These are phyloP conservation scores for Nomia melanderi DNA, from an alignment of 1,140 invertebrate species.

Conservation along the genomic window DNA sequence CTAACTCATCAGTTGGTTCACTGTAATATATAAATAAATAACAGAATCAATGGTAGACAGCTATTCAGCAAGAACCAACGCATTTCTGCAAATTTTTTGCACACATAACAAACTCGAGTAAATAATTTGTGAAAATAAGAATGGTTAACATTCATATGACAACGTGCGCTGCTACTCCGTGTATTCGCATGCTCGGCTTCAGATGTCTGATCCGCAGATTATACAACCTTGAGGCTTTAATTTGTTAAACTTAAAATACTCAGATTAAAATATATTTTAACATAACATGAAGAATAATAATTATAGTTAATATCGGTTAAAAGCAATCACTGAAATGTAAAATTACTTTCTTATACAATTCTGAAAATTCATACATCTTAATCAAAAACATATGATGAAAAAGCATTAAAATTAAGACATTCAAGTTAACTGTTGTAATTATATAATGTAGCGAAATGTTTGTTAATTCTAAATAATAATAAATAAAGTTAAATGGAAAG, in stretches of 20 bases:
- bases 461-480: constrained; percentile 61
- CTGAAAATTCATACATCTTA: constrained; percentile 56
- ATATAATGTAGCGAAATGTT: constrained; percentile 43
- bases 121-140: constrained; percentile 14
- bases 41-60: not conserved
- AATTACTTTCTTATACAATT: constrained; percentile 53
- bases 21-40: constrained; percentile 21
- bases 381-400: constrained; percentile 54
- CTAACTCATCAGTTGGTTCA: not conserved
- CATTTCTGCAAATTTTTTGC: constrained; percentile 18
- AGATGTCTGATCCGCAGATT: constrained; percentile 1
- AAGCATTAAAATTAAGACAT: constrained; percentile 62
- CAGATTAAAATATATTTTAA: constrained; percentile 54
- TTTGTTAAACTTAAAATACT: constrained; percentile 53
- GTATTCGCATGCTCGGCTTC: constrained; percentile 24
- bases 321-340: constrained; percentile 58
- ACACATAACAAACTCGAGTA: not conserved
- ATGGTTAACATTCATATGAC: constrained; percentile 12
- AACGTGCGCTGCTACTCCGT: constrained; percentile 1
- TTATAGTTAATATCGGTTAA: constrained; percentile 51
- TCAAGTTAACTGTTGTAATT: constrained; percentile 44
- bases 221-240: constrained; percentile 5
- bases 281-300: constrained; percentile 54
- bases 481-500: constrained; percentile 60
- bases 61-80: not conserved